These are phyloP conservation scores for Isoperla grammatica DNA, from an alignment of 2,888 invertebrate species.

Conservation along the genomic window DNA sequence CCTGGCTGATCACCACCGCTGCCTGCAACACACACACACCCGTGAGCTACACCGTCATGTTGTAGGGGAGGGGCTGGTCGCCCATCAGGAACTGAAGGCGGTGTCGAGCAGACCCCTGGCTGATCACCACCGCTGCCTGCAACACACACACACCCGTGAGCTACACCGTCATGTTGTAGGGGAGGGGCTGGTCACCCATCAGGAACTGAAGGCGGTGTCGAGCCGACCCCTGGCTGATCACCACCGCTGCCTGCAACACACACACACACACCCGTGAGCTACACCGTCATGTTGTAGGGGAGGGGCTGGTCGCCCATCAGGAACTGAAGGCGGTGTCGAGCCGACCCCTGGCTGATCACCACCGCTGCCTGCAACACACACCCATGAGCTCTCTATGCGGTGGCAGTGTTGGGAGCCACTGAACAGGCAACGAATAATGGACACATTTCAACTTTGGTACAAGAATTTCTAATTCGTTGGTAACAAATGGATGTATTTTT, in stretches of 20 bases:
- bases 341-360: conserved; percentile 62
- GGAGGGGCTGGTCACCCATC: conserved; percentile 91
- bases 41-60: conserved; percentile 99
- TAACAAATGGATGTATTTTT: too few species aligned
- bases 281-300: conserved; percentile 98
- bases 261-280: too few species aligned
- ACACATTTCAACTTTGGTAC: too few species aligned
- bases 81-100: conserved; percentile 95
- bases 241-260: conserved; percentile 58
- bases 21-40: too few species aligned
- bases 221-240: conserved; percentile 64
- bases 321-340: conserved; percentile 92
- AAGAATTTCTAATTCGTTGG: too few species aligned
- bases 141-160: too few species aligned
- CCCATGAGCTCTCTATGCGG: too few species aligned
- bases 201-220: conserved; percentile 94
- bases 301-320: conserved; percentile 91
- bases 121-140: conserved; percentile 58
- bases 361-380: conserved; percentile 59
- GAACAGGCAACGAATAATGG: too few species aligned
- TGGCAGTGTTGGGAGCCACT: too few species aligned
- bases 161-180: conserved; percentile 99
- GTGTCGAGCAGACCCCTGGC: conserved; percentile 75
- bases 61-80: conserved; percentile 92
- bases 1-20: conserved; percentile 62